phyloP scores from a whole-genome alignment of 2,113 vertebrate genomes.

The Ardeotis arabs region DNA sequence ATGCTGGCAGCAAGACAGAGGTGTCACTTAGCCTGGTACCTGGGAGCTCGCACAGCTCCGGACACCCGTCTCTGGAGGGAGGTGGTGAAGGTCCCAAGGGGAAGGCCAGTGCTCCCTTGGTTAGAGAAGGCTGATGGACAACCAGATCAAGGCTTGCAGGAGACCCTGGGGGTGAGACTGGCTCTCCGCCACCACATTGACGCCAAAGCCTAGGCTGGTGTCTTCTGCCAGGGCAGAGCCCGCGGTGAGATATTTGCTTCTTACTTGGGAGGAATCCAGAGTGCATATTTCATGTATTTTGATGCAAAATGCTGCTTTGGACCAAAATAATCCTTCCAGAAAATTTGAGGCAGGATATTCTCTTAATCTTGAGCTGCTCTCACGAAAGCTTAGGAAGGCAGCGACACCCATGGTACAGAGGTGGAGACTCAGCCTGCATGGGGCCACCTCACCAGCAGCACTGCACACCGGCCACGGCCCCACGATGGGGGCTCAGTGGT shows the following conservation, averaged over 20 bases:
- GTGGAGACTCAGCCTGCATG: neutral
- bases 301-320: neutral
- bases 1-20: neutral
- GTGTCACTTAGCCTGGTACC: neutral
- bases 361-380: neutral
- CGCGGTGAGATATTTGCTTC: neutral
- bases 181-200: neutral
- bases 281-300: neutral
- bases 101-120: neutral
- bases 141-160: neutral
- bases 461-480: neutral
- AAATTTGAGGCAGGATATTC: neutral
- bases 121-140: neutral
- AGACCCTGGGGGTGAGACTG: no score
- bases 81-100: neutral
- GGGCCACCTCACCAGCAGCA: neutral
- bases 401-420: accelerated
- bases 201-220: neutral
- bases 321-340: neutral
- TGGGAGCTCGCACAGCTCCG: neutral
- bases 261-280: neutral
- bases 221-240: neutral
- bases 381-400: neutral
- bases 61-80: neutral
- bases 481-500: accelerated